Conservation (phyloP, 2,888 invertebrate species). For the Tribolium freemani region DNA sequence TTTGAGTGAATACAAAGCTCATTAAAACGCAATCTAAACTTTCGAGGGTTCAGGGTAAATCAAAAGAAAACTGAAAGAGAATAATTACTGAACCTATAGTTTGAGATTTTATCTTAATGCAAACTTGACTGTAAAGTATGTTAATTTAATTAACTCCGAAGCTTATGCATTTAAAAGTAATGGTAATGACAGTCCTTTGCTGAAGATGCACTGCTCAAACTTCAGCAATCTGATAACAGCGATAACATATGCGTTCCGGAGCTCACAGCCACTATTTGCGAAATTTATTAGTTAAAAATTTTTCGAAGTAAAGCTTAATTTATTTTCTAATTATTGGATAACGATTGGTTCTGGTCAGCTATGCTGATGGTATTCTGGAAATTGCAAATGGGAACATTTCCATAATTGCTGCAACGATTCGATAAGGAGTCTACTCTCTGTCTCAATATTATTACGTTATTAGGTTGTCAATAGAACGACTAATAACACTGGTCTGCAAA, state of each 20-base stretch:
- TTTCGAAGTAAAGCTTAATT: not conserved
- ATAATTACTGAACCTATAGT: slow-evolving; percentile 19
- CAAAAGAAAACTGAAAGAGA: not conserved
- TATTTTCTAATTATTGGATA: not conserved
- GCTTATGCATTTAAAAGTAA: not conserved
- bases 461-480: not conserved
- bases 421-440: not conserved
- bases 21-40: slow-evolving; percentile 22
- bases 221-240: not conserved
- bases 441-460: not conserved
- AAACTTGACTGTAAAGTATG: not conserved
- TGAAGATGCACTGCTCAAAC: not conserved
- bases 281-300: not conserved
- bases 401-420: not conserved
- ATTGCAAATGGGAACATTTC: not conserved
- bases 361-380: not conserved
- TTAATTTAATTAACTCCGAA: not conserved
- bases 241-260: not conserved
- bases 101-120: slow-evolving; percentile 15
- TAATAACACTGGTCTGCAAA: too few relatives aligned
- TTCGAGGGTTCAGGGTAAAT: slow-evolving; percentile 1
- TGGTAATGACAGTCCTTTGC: not conserved
- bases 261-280: not conserved
- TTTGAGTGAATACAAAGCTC: slow-evolving; percentile 11
- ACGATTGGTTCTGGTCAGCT: not conserved